Evolutionary conservation across 2,797 vertebrate genomes (phyloP).

Genomic region (Typhlichthys eigenmanni): DNA sequence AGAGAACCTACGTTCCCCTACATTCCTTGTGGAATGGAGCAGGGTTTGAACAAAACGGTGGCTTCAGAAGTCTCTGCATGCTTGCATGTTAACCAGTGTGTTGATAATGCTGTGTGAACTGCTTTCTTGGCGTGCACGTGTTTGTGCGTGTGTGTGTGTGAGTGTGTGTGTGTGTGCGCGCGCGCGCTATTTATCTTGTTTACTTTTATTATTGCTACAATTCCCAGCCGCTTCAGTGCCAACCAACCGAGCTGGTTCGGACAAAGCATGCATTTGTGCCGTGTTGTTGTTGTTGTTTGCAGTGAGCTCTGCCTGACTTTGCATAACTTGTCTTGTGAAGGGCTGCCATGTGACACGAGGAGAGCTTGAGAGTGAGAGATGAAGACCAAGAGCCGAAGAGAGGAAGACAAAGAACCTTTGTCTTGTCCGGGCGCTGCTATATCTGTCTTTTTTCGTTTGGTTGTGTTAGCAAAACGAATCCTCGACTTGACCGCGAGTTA

Average conservation of each 20-base stretch:
- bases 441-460: conserved; percentile 45
- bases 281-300: conserved; percentile 76
- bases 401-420: conserved; percentile 68
- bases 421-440: conserved; percentile 45
- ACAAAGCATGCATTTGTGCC: conserved; percentile 79
- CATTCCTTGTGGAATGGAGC: conserved; percentile 58
- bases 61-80: conserved; percentile 23
- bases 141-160: too few relatives aligned
- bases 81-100: conserved; percentile 36
- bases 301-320: conserved; percentile 75
- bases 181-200: conserved; percentile 30
- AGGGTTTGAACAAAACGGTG: conserved; percentile 65
- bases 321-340: conserved; percentile 79
- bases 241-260: conserved; percentile 48
- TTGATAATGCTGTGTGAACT: conserved; percentile 31
- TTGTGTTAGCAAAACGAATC: conserved; percentile 73
- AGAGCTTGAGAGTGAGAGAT: conserved; percentile 55
- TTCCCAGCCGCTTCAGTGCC: conserved; percentile 31
- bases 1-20: conserved; percentile 31
- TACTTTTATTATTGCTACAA: conserved; percentile 31
- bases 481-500: conserved; percentile 50
- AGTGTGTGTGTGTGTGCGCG: too few relatives aligned
- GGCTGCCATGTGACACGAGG: conserved; percentile 74
- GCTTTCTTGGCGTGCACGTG: conserved; percentile 9
- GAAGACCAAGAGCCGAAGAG: conserved; percentile 10